phyloP scores from a whole-genome alignment of 1,140 invertebrate species.

The Steinernema khuongi region DNA sequence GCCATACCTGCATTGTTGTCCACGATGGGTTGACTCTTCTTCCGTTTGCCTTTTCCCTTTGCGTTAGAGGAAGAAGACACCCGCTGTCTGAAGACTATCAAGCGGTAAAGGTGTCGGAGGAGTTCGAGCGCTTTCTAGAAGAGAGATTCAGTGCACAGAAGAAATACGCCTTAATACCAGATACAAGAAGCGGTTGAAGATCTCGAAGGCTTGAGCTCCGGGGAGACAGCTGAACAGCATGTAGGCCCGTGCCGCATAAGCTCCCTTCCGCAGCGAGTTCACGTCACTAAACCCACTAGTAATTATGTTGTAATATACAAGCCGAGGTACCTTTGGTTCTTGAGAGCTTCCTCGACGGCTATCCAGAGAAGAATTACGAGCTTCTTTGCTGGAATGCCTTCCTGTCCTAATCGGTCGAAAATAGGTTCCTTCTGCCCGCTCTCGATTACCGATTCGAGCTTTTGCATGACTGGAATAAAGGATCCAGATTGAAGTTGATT shows the following conservation, averaged over 20 bases:
- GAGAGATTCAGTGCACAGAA: neutral
- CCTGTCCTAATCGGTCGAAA: neutral
- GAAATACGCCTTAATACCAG: neutral
- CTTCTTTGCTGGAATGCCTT: neutral
- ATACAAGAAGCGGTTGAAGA: neutral
- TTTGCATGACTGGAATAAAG: too few species aligned
- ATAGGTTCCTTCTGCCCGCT: neutral
- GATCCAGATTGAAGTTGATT: neutral
- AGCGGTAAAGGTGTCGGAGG: neutral
- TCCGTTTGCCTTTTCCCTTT: neutral
- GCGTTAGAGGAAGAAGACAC: neutral
- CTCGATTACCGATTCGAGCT: neutral
- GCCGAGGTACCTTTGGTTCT: neutral
- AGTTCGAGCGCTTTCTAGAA: too few species aligned
- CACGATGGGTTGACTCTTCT: neutral
- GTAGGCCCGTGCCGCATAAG: neutral
- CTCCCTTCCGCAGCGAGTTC: neutral
- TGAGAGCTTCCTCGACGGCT: neutral
- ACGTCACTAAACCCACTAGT: neutral
- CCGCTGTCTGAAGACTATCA: neutral
- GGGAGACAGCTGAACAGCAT: neutral
- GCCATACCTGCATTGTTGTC: neutral
- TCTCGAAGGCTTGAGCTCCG: neutral
- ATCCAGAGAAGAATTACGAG: neutral
- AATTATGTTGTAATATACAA: neutral